Evolutionary conservation across 2,888 invertebrate genomes (phyloP).

Genomic region (Kuschelorhynchus macadamiae): DNA sequence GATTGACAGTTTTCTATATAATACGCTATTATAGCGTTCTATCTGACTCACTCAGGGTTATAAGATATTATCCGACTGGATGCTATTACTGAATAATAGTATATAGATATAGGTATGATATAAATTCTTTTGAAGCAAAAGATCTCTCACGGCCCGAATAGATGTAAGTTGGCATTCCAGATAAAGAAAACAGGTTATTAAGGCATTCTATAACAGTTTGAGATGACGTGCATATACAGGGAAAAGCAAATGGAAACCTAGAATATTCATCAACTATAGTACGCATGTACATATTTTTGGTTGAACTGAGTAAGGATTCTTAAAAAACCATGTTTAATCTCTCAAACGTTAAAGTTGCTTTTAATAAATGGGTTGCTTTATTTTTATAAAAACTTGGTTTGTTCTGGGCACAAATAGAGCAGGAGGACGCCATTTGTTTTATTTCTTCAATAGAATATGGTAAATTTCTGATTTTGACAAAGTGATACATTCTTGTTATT

Average conservation of each 20-base stretch:
- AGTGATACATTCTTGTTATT: background rate
- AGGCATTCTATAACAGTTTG: background rate
- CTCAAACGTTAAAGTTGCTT: too few species aligned
- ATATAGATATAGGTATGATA: too few species aligned
- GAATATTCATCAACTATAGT: constrained; percentile 4
- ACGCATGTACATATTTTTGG: constrained; percentile 3
- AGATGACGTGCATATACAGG: background rate
- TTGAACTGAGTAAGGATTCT: background rate
- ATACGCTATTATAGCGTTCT: too few species aligned
- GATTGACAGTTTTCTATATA: too few species aligned
- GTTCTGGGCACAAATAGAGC: background rate
- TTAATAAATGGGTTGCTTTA: too few species aligned
- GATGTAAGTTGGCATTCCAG: constrained; percentile 3
- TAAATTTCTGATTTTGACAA: background rate
- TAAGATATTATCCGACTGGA: too few species aligned
- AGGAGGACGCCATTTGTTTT: too few species aligned
- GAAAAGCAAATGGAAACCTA: constrained; percentile 6
- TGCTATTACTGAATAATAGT: too few species aligned
- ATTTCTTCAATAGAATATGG: too few species aligned
- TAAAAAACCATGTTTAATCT: too few species aligned
- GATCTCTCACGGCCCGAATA: background rate
- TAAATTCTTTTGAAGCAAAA: too few species aligned
- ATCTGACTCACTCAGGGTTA: too few species aligned
- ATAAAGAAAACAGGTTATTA: background rate
- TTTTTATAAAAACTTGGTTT: constrained; percentile 1